Percentiles rank a stretch among this genome's conserved stretches.
These are phyloP conservation scores for Globia sparganii DNA, from an alignment of 2,888 invertebrate genomes.

Conservation along the genomic window DNA sequence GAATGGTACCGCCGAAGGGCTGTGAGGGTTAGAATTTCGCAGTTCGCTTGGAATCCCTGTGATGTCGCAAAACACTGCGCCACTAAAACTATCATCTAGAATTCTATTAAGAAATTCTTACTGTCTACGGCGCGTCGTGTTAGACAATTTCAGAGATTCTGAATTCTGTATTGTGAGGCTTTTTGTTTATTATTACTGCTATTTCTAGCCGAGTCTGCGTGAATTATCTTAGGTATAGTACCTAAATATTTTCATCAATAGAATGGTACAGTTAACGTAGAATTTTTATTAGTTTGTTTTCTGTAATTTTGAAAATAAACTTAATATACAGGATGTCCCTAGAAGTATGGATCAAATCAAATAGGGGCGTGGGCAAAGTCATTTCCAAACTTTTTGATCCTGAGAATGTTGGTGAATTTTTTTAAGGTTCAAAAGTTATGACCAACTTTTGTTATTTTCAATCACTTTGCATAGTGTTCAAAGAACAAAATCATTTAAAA, in stretches of 20 bases:
- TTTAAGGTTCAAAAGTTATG: no score
- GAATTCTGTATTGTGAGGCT: conserved; percentile 6
- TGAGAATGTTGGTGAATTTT: no score
- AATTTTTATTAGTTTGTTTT: neutral
- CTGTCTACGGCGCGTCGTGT: conserved; percentile 42
- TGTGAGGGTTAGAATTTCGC: conserved; percentile 73
- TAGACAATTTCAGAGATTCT: conserved; percentile 21
- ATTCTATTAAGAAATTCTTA: conserved; percentile 74
- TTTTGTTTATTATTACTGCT: conserved; percentile 7
- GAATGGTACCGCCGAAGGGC: conserved; percentile 68
- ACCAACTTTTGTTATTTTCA: no score
- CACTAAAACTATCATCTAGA: conserved; percentile 73
- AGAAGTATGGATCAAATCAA: no score
- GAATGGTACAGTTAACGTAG: neutral
- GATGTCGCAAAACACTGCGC: conserved; percentile 71
- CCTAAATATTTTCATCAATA: neutral
- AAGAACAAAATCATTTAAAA: no score
- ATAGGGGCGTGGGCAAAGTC: no score
- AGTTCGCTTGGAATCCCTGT: conserved; percentile 76
- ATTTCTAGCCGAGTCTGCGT: neutral
- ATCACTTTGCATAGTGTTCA: no score
- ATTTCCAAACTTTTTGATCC: no score
- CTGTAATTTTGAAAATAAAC: neutral
- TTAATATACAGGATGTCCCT: neutral
- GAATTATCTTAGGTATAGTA: neutral